Base-by-base conservation (phyloP, 2,797 vertebrate genomes). In the Peromyscus nudipes region DNA sequence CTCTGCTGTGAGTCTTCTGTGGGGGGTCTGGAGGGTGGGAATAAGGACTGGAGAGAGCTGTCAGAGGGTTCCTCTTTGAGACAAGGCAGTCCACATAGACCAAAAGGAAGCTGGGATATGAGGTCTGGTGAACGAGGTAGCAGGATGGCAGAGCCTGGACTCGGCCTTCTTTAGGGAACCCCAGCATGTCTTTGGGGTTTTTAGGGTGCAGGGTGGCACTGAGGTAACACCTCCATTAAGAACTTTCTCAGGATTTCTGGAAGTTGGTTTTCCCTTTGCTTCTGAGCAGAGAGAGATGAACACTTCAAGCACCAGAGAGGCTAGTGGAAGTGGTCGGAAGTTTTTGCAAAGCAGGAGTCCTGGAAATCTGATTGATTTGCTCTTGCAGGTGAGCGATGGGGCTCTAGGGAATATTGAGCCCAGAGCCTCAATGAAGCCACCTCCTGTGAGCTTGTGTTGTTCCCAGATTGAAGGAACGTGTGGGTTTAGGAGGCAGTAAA, bases 31-130 rank as follows among this genome's bases (percentile, higher is more conserved):
- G 37, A 4, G 12, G 71, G 23, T 1, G 6, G 71, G 55, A 85
- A 2, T 6, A 4, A 6, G 82, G 17, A 46, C 16, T 6, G 31
- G n/a, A 55, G n/a, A 34, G 31, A 73, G 87, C 27, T 65, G 27
- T 23, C 71, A 12, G 52, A 6, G 27, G 14, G 27, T 49, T 13
- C 40, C 25, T 49, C 55, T n/a, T 77, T 6, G 43, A 73, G 65
- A 40, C 76, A 34, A 93, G 87, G 49, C 49, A 46, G 69, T 69
- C 31, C 64, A 0, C 9, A 60, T 0, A 31, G 49, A 46, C 43
- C 10, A 55, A 52, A 34, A 25, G 76, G 85, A 29, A 21, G 52
- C 1, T 12, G 55, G 27, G 71, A 4, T 0, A 0, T 10, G 37
- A 85, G 52, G 25, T 16, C 46, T 3, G 10, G 9, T 1, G 0